phyloP scores from a whole-genome alignment of 2,888 invertebrate genomes.

The Heliconius aoede region DNA sequence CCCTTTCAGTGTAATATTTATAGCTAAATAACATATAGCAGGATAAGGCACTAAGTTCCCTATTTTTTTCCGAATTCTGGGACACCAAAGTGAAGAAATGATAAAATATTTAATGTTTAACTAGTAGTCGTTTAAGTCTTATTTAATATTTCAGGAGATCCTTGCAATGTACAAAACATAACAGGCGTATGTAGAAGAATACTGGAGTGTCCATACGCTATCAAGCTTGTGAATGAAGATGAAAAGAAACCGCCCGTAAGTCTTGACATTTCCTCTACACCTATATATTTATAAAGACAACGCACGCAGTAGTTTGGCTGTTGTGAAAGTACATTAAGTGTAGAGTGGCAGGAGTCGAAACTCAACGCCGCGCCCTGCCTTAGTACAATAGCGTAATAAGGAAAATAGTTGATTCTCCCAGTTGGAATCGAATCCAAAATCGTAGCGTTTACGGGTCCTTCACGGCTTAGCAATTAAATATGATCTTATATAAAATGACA shows the following conservation, averaged over 20 bases:
- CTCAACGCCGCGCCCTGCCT: too few species aligned
- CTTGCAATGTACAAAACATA: constrained; percentile 15
- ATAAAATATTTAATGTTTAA: too few species aligned
- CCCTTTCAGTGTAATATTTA: background rate
- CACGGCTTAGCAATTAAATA: background rate
- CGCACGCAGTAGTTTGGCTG: too few species aligned
- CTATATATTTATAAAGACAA: too few species aligned
- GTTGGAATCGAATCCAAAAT: background rate
- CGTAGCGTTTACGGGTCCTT: too few species aligned
- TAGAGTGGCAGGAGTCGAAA: too few species aligned
- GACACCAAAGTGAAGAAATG: too few species aligned
- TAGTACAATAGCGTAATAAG: background rate
- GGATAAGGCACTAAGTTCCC: too few species aligned
- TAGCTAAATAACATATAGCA: background rate
- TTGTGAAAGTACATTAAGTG: too few species aligned
- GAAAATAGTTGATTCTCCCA: background rate
- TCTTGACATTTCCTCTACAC: background rate
- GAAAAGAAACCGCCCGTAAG: constrained; percentile 36
- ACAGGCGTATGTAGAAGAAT: constrained; percentile 33
- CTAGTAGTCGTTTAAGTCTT: too few species aligned
- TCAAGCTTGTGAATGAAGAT: constrained; percentile 20
- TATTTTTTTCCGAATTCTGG: too few species aligned
- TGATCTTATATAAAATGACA: constrained; percentile 5
- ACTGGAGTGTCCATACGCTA: constrained; percentile 29
- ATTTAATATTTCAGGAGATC: constrained; percentile 28